These are phyloP conservation scores for Pachymerium ferrugineum DNA, from an alignment of 2,888 invertebrate genomes.

Conservation along the genomic window DNA sequence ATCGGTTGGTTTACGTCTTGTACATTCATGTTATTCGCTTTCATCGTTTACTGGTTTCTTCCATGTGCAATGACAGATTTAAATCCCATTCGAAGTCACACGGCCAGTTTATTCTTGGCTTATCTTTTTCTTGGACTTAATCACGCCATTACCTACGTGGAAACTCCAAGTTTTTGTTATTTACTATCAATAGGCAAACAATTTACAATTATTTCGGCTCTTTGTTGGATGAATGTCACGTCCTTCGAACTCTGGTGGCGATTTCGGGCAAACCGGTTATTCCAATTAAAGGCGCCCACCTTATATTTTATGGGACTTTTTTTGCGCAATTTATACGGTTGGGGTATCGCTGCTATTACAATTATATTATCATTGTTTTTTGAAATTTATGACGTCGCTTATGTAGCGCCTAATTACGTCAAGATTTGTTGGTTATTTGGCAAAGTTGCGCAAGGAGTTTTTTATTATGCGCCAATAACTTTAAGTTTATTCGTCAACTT, in stretches of 20 bases:
- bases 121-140: not conserved
- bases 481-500: not conserved
- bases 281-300: not conserved
- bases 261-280: not conserved
- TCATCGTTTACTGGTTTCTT: no score
- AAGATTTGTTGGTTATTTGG: not conserved
- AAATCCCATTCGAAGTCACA: no score
- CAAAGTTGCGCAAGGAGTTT: not conserved
- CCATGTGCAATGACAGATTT: no score
- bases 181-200: not conserved
- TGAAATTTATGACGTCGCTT: not conserved
- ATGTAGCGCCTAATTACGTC: not conserved
- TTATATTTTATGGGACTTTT: not conserved
- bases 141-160: not conserved
- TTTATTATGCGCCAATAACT: not conserved
- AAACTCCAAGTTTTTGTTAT: not conserved
- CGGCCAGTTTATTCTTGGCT: not conserved
- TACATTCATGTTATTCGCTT: no score
- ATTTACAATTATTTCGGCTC: not conserved
- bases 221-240: not conserved
- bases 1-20: no score
- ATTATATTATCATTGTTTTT: not conserved
- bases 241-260: not conserved
- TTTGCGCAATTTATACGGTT: not conserved
- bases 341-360: not conserved